Base-by-base conservation (phyloP, 2,888 invertebrate species). In the Pegoplata infirma region DNA sequence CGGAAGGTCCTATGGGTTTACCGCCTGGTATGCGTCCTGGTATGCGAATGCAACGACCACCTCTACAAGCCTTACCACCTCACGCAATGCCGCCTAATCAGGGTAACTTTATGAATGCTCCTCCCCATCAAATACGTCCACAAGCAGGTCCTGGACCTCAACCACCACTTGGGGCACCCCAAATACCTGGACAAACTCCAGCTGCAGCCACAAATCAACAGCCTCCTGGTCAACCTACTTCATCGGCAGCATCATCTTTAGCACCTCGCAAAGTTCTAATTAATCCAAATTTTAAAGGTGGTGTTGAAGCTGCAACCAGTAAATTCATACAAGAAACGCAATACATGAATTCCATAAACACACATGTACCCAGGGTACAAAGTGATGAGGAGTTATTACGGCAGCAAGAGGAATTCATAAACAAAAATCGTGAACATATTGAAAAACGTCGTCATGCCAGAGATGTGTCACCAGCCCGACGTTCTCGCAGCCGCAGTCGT, bases 21-120 rank as follows among this genome's bases (percentile, higher is more conserved):
- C 69, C 74, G 4, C 76, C 73, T 8, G 83, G 84, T 19, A 83
- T 86, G 81, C 83, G 85, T 17, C 84, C 84, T 16, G 92, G 91
- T 81, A 81, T 85, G 56, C 86, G 88, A 44, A 91, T 91, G 53
- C 92, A 92, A 80, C 90, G 90, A 17, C 92, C 92, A 1, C 91
- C 91, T 8, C 28, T 82, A 25, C 80, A 81, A 76, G 58, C 75
- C 46, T 40, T 81, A 55, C 80, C 80, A 6, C 81, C 76, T 21
- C 82, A 80, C 36, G 81, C 80, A 8, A 82, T 84, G 75, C 76
- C 82, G 75, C 76, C 82, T 25, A 71, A 81, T 12, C 81, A 81
- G 10, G 63, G 72, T 17, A 85, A 85, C 74, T 87, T 85, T 53
- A 82, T 82, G 49, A 86, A 86, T 80, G 83, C 85, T 40, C 82